Evolutionary conservation across 2,888 invertebrate species (phyloP), one percentile per base, ranked within the genome.

Genomic region (Synanthedon vespiformis): DNA sequence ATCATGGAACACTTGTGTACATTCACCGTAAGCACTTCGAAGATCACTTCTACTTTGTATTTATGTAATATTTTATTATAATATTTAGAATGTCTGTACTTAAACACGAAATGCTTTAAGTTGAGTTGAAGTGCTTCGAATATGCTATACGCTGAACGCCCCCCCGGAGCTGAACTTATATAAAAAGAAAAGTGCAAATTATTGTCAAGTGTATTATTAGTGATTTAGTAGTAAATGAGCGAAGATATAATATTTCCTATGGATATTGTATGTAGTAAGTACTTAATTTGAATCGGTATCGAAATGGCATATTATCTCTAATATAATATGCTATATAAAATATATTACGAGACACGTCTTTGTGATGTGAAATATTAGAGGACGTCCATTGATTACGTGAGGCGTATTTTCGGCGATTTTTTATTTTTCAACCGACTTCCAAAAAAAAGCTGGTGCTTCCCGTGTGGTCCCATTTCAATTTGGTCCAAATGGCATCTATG

Each of bases 211-310:
- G 80, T 74, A 76, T 70, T 72, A 74, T 76, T 76, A 81, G 75
- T 74, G 74, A 74, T 74, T 74, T 74, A 67, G 64, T 78, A 77
- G 79, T 75, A 75, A 77, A 68, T 70, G 78, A 66, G 74, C 66
- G 74, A 70, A 64, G 80, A 80, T 81, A 16, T 16, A 16, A 16
- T 16, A 80, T 79, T 80, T 80, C 34, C 74, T 80, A 80, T 72
- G 75, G 81, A 83, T 84, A 82, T 80, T 82, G 75, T 84, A 84
- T 82, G 75, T 84, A 84, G 81, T 80, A 77, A 84, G 81, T 80
- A 77, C 74, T 77, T 79, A 81, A 80, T 68, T 10, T 62, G 61
- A 70, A 72, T 70, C 72, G 70, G 73, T 74, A 65, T 66, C 34
- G 61, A 67, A 65, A 65, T 66, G 67, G 63, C 67, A 61, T 63